A percentile compares a stretch with the other conserved stretches of the same genome.
Conservation (phyloP, 2,888 invertebrate species). For the Eulithis prunata region DNA sequence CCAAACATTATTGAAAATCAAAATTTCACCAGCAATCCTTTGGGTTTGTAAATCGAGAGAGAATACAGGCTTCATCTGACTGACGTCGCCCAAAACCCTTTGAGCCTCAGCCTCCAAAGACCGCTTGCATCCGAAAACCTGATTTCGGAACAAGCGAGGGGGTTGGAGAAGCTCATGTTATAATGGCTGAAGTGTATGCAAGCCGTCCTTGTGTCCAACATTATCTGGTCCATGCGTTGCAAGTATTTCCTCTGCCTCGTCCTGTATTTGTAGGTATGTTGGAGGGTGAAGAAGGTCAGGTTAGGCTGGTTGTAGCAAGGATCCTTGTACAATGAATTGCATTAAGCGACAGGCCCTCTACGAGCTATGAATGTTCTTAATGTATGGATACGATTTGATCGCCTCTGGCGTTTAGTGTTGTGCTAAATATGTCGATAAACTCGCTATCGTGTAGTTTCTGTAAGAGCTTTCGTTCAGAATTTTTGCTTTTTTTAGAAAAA, state of each 20-base stretch:
- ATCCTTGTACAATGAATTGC: slow-evolving; percentile 80
- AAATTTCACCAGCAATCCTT: slow-evolving; percentile 67
- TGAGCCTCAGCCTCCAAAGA: slow-evolving; percentile 41
- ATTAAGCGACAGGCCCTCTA: slow-evolving; percentile 74
- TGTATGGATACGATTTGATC: slow-evolving; percentile 77
- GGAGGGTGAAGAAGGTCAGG: slow-evolving; percentile 46
- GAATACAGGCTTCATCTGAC: slow-evolving; percentile 66
- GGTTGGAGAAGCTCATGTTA: slow-evolving; percentile 47
- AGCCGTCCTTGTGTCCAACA: slow-evolving; percentile 51
- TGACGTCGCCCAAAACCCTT: slow-evolving; percentile 53
- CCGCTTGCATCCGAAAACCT: slow-evolving; percentile 45
- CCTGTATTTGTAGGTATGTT: slow-evolving; percentile 37
- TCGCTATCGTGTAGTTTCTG: not conserved
- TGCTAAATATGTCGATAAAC: slow-evolving; percentile 27
- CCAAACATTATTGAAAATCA: slow-evolving; percentile 46
- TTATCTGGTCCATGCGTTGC: slow-evolving; percentile 47
- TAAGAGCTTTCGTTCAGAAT: not conserved
- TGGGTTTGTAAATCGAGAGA: slow-evolving; percentile 68
- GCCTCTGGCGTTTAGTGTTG: slow-evolving; percentile 65
- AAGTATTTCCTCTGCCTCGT: slow-evolving; percentile 41
- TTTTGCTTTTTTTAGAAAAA: slow-evolving; percentile 32
- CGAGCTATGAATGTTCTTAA: slow-evolving; percentile 75
- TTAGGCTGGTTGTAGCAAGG: slow-evolving; percentile 56
- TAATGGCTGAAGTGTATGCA: slow-evolving; percentile 60
- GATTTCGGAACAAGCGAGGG: slow-evolving; percentile 43